Conservation (phyloP, 2,797 vertebrate species). For the Hafferia zeledoni region DNA sequence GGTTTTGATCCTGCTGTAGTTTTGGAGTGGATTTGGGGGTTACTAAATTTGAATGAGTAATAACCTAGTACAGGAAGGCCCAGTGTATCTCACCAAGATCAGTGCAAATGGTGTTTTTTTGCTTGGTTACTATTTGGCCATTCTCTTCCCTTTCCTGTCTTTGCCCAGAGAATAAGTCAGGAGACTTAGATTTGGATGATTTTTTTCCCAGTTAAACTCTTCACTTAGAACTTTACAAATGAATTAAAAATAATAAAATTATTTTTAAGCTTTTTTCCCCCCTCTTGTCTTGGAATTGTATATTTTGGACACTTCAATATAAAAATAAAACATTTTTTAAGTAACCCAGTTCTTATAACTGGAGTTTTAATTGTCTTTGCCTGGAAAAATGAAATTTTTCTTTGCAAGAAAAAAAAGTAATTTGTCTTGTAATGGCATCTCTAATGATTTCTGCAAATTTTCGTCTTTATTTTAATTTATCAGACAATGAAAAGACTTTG, state of each 20-base stretch:
- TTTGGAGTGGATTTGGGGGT: background rate
- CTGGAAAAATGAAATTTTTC: background rate
- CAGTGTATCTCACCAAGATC: background rate
- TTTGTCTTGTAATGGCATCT: background rate
- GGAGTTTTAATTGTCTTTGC: background rate
- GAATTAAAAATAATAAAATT: background rate
- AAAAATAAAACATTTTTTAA: background rate
- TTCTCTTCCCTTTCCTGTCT: background rate
- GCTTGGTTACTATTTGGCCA: background rate
- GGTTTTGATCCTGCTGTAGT: background rate
- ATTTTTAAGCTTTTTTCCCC: rapidly evolving
- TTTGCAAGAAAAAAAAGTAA: background rate
- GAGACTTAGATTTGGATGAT: background rate
- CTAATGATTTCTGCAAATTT: background rate
- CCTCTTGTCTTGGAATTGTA: background rate
- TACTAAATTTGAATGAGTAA: background rate
- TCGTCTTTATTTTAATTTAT: background rate
- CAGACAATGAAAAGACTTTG: conserved; percentile 91
- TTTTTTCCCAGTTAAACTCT: background rate
- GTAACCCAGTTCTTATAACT: background rate
- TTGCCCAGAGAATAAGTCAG: background rate
- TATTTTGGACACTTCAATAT: background rate
- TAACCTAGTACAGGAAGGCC: background rate
- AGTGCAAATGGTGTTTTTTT: background rate
- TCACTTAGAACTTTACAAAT: background rate